phyloP scores from a whole-genome alignment of 2,113 vertebrate genomes.

The Heteronetta atricapilla region DNA sequence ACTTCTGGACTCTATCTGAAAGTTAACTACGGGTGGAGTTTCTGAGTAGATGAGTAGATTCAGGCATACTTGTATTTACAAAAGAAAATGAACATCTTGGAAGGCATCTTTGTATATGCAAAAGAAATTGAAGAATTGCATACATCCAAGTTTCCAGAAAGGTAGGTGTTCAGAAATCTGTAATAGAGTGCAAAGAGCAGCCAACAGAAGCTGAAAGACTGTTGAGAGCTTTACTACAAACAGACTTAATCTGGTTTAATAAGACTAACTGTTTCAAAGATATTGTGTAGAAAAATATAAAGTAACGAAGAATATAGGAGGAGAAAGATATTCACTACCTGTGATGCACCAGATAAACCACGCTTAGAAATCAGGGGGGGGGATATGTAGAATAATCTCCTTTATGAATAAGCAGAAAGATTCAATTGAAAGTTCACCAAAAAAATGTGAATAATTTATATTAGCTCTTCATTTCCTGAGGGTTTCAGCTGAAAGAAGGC shows the following conservation, averaged over 20 bases:
- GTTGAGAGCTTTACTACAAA: not conserved
- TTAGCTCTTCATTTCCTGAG: not conserved
- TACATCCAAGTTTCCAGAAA: not conserved
- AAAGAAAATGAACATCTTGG: not conserved
- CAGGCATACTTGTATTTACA: not conserved
- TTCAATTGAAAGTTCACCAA: not conserved
- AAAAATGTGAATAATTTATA: not conserved
- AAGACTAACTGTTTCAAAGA: not conserved
- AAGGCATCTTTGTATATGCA: not conserved
- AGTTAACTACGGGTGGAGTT: not conserved
- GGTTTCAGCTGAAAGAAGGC: not conserved
- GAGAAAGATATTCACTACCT: not conserved
- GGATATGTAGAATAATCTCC: not conserved
- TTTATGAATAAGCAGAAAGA: not conserved
- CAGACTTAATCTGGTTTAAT: not conserved
- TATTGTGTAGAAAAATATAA: not conserved
- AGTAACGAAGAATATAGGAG: not conserved
- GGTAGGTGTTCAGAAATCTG: not conserved
- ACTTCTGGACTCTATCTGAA: not conserved
- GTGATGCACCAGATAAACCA: not conserved
- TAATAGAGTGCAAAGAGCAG: not conserved
- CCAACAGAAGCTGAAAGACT: not conserved
- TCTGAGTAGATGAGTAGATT: not conserved
- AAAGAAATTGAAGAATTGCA: not conserved
- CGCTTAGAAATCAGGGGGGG: not conserved